Conservation (phyloP, 2,888 invertebrate species). For the Desoria tigrina region DNA sequence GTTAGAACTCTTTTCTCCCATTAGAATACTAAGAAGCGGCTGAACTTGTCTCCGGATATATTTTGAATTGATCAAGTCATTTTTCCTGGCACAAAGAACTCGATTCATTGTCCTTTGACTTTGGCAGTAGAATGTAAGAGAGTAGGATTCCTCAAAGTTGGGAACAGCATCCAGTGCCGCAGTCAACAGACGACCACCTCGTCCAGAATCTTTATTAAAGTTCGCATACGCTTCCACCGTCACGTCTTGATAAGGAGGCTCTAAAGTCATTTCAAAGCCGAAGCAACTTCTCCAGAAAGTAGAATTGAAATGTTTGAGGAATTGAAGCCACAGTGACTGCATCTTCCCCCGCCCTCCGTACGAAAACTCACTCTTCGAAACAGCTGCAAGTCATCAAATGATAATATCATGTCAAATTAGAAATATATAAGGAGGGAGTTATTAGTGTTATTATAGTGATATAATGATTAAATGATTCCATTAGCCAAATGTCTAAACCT, state of each 20-base stretch:
- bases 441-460: too few relatives aligned
- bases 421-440: too few relatives aligned
- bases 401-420: too few relatives aligned
- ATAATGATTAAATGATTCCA: too few relatives aligned
- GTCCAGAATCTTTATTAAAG: background rate
- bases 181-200: too few relatives aligned
- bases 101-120: background rate
- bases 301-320: constrained; percentile 14
- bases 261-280: constrained; percentile 11
- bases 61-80: constrained; percentile 14
- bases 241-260: constrained; percentile 15
- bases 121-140: constrained; percentile 12
- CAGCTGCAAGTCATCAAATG: too few relatives aligned
- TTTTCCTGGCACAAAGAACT: background rate
- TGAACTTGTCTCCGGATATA: constrained; percentile 8
- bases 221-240: constrained; percentile 14
- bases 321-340: constrained; percentile 13
- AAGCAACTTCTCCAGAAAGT: constrained; percentile 13
- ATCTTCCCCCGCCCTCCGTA: constrained; percentile 19
- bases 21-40: background rate
- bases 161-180: background rate
- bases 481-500: too few relatives aligned
- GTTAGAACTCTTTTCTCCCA: background rate
- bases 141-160: constrained; percentile 8
- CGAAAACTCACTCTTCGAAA: background rate